Base-by-base conservation (phyloP, 2,113 vertebrate species). In the Sinocyclocheilus rhinocerous region DNA sequence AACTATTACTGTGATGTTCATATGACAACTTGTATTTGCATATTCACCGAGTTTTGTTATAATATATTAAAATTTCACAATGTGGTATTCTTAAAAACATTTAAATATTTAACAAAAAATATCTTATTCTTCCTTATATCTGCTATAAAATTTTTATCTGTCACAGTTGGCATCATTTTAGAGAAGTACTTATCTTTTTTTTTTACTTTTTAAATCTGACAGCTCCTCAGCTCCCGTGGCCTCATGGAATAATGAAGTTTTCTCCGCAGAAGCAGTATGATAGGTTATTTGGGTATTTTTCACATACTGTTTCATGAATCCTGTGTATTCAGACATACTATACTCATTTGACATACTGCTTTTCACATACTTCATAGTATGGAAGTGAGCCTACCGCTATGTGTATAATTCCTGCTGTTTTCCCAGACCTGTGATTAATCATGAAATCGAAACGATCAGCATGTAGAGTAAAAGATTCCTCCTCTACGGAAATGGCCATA, bases 391-490 rank as follows among this genome's bases (percentile, higher is more conserved):
- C 36, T 39, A 39, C 4, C 1, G 15, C 20, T 12, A 42, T n/a
- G 69, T 22, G 69, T 42, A 36, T 78, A 57, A 16, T 10, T 81
- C 33, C 57, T 26, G 22, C 59, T 63, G n/a, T 48, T 78, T 42
- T 45, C 45, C 59, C 7, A 67, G 39, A 61, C 18, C 55, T 61
- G 55, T 42, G 15, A 77, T 45, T 81, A 63, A 8, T 63, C 36
- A 63, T 20, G n/a, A 67, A 67, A 67, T 29, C 48, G 9, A 26
- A 50, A 6, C 1, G 2, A 16, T 70, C 16, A 55, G 12, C 24
- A 70, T 15, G 16, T 13, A 33, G 29, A 59, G 50, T 22, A 36
- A 79, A 79, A 57, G 76, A 12, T 78, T 79, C 77, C 77, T 77
- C 50, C 24, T 67, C 18, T 39, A 39, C 4, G 0, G 20, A 61